Evolutionary conservation across 2,797 vertebrate species (phyloP).

Genomic region (Pseudomugil tenellus): DNA sequence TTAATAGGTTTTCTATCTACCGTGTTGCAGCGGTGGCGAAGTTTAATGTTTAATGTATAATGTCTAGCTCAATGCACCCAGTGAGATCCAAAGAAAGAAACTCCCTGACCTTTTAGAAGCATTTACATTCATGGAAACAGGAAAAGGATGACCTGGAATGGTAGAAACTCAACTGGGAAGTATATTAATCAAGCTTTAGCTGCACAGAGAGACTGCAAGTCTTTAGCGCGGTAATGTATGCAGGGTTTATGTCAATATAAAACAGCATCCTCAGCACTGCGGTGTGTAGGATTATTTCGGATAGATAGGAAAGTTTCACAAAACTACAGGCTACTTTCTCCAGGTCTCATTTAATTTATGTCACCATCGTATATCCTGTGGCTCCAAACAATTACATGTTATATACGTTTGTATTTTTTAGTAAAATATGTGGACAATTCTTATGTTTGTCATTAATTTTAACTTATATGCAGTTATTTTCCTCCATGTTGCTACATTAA

Average conservation of each 20-base stretch:
- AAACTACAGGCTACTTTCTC: no score
- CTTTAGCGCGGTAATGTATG: background rate
- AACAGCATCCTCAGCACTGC: background rate
- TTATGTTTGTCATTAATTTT: no score
- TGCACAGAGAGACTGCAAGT: slow-evolving; percentile 4
- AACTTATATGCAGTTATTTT: no score
- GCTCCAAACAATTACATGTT: no score
- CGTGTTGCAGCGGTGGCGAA: slow-evolving; percentile 1
- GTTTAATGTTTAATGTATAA: slow-evolving; percentile 52
- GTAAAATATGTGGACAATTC: no score
- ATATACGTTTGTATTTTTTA: no score
- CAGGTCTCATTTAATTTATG: no score
- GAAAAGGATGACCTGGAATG: slow-evolving; percentile 52
- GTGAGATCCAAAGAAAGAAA: slow-evolving; percentile 37
- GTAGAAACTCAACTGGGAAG: slow-evolving; percentile 35
- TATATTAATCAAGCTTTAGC: slow-evolving; percentile 10
- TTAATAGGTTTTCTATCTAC: slow-evolving; percentile 37
- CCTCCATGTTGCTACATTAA: no score
- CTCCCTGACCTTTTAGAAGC: slow-evolving; percentile 58
- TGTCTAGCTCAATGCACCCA: slow-evolving; percentile 25
- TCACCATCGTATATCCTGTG: no score
- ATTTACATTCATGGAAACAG: slow-evolving; percentile 46
- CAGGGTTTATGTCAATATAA: background rate
- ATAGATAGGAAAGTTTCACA: background rate
- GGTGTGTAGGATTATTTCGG: background rate